A percentile compares a stretch with the other conserved stretches of the same genome.
These are phyloP conservation scores for Beroe forskalii DNA, from an alignment of 37 sponge, comb jelly and placozoan genomes.

Conservation along the genomic window DNA sequence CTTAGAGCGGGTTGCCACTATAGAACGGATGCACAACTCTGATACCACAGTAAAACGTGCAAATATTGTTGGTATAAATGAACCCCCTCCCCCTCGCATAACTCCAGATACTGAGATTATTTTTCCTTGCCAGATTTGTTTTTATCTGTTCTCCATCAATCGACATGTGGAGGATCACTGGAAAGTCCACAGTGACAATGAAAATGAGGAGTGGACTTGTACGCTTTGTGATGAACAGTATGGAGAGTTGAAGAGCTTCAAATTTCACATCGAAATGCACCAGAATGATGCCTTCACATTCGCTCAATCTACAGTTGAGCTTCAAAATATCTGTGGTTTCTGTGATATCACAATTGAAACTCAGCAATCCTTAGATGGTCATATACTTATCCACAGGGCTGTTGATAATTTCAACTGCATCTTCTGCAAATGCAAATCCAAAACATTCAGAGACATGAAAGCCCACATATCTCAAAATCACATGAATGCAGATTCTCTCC, in stretches of 20 bases:
- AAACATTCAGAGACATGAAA: constrained; percentile 11
- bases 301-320: constrained; percentile 35
- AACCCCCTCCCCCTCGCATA: constrained; percentile 48
- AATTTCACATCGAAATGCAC: constrained; percentile 39
- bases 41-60: not conserved
- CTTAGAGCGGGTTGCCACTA: constrained; percentile 28
- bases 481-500: not conserved
- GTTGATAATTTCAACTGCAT: constrained; percentile 50
- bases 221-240: constrained; percentile 55
- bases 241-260: constrained; percentile 4
- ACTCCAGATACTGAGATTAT: constrained; percentile 8
- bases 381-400: constrained; percentile 45
- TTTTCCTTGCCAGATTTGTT: constrained; percentile 36
- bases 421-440: constrained; percentile 49
- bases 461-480: constrained; percentile 38
- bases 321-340: constrained; percentile 50
- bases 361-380: constrained; percentile 50
- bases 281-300: constrained; percentile 28
- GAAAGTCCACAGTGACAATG: constrained; percentile 10
- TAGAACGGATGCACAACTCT: constrained; percentile 10
- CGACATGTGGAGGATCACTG: constrained; percentile 61
- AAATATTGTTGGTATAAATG: not conserved
- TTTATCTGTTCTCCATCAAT: not conserved
- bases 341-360: constrained; percentile 44
- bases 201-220: constrained; percentile 49